Evolutionary conservation across 2,888 invertebrate genomes (phyloP), one percentile per base, ranked within the genome.

Genomic region (Drosophila pseudotalamancana): DNA sequence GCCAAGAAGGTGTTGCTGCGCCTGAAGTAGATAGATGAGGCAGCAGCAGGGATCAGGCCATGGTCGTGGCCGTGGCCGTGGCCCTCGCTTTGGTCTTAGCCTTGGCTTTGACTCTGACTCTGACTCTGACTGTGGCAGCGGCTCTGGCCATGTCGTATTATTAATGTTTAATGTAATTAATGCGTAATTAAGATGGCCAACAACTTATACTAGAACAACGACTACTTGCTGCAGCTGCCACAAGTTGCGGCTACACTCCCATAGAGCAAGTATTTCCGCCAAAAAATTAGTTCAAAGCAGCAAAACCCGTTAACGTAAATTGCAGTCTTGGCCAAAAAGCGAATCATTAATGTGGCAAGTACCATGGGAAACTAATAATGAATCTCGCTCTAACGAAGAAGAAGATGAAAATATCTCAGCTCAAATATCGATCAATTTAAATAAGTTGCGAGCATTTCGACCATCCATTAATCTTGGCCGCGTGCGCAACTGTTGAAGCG

Each of bases 151-250:
- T 65, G 46, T 59, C 35, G 69, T 23, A 72, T 74, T 85, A 87
- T 88, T 84, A 88, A 87, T 87, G 88, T 83, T 88, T 87, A 81
- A 77, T 87, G 86, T 80, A 88, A 88, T 87, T 87, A 87, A 87
- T 87, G 87, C 87, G 81, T 83, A 88, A 88, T 87, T 87, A 87
- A 88, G 88, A 87, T 81, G 68, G 73, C 73, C 81, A 72, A 49
- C 56, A 49, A 55, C 63, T 50, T 16, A 16, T n/a, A n/a, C n/a
- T n/a, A 27, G 27, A 11, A n/a, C n/a, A n/a, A n/a, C 40, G 21
- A 42, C 48, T 40, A 25, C 11, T 39, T 21, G 32, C 3, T 53
- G 55, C 42, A 16, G 37, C 19, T 31, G 31, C 27, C 21, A 14
- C 27, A 55, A 16, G 16, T 8, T 3, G 29, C 19, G 4, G 45